These are phyloP conservation scores for Ceyx margarethae DNA, from an alignment of 2,113 vertebrate species.

Conservation along the genomic window DNA sequence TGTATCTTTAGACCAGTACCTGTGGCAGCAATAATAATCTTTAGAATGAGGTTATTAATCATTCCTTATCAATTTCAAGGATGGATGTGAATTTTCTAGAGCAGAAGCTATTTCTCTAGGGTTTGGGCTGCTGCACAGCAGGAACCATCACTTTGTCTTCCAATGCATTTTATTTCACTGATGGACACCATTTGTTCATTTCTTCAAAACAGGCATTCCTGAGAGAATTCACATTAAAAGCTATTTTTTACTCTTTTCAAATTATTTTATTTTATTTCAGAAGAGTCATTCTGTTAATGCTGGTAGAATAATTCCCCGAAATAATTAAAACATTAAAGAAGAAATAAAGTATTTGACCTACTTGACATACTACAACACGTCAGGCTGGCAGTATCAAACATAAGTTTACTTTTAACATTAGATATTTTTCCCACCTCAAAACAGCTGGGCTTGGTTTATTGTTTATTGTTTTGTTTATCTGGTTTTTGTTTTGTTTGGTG, in stretches of 20 bases:
- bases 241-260: neutral
- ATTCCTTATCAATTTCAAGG: neutral
- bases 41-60: neutral
- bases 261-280: neutral
- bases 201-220: neutral
- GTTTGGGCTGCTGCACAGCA: neutral
- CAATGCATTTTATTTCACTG: no score
- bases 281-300: neutral
- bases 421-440: neutral
- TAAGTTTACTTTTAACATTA: neutral
- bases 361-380: neutral
- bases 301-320: neutral
- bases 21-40: neutral
- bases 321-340: neutral
- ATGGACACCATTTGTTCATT: neutral
- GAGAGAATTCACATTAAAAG: neutral
- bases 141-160: neutral
- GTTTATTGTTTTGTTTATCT: neutral
- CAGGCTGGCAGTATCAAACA: neutral
- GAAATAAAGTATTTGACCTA: neutral
- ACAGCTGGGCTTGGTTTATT: neutral
- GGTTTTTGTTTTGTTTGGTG: neutral
- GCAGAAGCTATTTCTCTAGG: neutral
- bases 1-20: neutral
- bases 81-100: neutral